Evolutionary conservation across 30 jellyfish, hydroid and myxozoan species (phyloP).

Genomic region (Hydractinia symbiolongicarpus): DNA sequence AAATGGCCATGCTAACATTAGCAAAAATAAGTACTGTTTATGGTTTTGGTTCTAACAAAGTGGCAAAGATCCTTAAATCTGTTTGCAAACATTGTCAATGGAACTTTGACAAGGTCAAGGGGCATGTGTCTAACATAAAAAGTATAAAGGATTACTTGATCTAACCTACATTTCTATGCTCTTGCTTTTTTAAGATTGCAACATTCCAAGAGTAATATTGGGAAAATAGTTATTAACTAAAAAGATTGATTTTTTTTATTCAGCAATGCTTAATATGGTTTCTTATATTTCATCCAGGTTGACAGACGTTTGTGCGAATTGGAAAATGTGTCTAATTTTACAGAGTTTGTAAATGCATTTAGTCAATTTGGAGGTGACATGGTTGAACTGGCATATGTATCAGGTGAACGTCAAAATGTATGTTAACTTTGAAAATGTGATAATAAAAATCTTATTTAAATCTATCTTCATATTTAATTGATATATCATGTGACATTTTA

Average conservation of each 20-base stretch:
- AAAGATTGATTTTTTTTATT: not conserved
- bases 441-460: too few species aligned
- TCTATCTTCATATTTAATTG: too few species aligned
- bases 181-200: not conserved
- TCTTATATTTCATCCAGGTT: constrained; percentile 41
- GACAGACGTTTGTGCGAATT: constrained; percentile 65
- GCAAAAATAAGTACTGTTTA: too few species aligned
- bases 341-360: constrained; percentile 86
- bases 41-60: too few species aligned
- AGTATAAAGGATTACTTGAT: not conserved
- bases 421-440: not conserved
- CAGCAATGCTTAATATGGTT: not conserved
- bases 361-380: constrained; percentile 96
- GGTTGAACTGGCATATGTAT: constrained; percentile 93
- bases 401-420: constrained; percentile 97
- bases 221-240: not conserved
- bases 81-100: too few species aligned
- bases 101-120: too few species aligned
- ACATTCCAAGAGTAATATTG: too few species aligned
- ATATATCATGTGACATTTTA: not conserved
- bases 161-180: not conserved
- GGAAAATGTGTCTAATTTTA: constrained; percentile 73
- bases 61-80: too few species aligned
- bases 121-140: too few species aligned
- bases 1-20: too few species aligned